Percentiles rank a stretch among this genome's conserved stretches.
phyloP scores from a whole-genome alignment of 2,888 invertebrate genomes.

The Synergus umbraculus region DNA sequence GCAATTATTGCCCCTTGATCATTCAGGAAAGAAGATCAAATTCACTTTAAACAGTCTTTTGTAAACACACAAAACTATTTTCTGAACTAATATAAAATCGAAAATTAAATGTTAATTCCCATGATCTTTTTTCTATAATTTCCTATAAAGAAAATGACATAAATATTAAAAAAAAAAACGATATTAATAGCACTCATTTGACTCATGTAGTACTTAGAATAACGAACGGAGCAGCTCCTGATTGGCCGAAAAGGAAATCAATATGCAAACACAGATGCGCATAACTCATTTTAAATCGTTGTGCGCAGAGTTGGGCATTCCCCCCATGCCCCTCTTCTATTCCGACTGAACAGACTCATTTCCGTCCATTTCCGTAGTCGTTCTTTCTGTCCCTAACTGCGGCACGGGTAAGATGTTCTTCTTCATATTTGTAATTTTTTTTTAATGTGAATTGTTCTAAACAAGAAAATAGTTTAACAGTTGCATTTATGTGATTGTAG shows the following conservation, averaged over 20 bases:
- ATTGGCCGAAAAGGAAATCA: slow-evolving; percentile 33
- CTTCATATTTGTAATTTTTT: background rate
- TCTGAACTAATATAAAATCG: background rate
- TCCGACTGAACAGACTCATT: slow-evolving; percentile 54
- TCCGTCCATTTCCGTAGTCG: slow-evolving; percentile 48
- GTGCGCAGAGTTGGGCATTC: slow-evolving; percentile 13
- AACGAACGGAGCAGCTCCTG: background rate
- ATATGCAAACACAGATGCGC: background rate
- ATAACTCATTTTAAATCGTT: background rate
- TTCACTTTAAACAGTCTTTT: background rate
- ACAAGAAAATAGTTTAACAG: background rate
- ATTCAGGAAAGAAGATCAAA: slow-evolving; percentile 1
- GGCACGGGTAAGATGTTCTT: slow-evolving; percentile 67
- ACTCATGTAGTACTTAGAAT: background rate
- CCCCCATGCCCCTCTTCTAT: slow-evolving; percentile 49
- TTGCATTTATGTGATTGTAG: background rate
- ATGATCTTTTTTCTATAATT: background rate
- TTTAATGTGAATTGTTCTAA: background rate
- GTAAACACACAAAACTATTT: background rate
- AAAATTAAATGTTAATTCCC: background rate
- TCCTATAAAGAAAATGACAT: background rate
- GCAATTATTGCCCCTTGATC: background rate
- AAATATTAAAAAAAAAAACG: background rate
- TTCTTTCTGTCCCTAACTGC: slow-evolving; percentile 72
- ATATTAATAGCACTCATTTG: background rate